These are phyloP conservation scores for Neoaliturus tenellus DNA, from an alignment of 2,888 invertebrate genomes.

Conservation along the genomic window DNA sequence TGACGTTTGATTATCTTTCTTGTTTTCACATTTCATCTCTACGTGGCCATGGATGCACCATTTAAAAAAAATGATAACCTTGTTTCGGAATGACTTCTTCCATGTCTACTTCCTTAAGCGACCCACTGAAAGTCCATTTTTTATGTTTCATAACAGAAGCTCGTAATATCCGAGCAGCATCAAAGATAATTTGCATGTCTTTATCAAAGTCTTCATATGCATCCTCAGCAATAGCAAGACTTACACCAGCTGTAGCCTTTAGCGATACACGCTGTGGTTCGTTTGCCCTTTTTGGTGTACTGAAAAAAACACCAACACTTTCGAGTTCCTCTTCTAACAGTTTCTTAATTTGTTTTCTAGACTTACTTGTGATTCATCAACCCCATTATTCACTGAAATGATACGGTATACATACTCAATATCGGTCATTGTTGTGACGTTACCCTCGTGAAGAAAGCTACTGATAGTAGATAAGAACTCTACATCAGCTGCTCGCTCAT, in stretches of 20 bases:
- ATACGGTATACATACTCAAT: not conserved
- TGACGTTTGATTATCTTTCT: not conserved
- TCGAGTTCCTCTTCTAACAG: not conserved
- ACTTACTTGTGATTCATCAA: not conserved
- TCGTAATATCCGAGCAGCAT: not conserved
- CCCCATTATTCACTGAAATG: not conserved
- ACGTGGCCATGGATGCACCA: not conserved
- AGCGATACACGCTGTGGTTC: conserved; percentile 14
- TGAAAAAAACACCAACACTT: not conserved
- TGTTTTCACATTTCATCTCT: not conserved
- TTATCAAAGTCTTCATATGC: not conserved
- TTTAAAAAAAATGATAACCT: not conserved
- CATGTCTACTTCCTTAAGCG: not conserved
- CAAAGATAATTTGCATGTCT: not conserved
- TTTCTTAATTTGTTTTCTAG: conserved; percentile 11
- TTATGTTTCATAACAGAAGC: not conserved
- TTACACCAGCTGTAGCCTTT: not conserved
- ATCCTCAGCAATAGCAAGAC: not conserved
- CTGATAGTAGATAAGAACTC: not conserved
- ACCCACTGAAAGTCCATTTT: not conserved
- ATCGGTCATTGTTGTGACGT: not conserved
- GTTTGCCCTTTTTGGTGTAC: conserved; percentile 14
- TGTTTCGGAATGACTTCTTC: not conserved
- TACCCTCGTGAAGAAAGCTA: not conserved
- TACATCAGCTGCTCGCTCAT: not conserved